Conservation (phyloP, 2,113 vertebrate species). For the Acrocephalus arundinaceus region DNA sequence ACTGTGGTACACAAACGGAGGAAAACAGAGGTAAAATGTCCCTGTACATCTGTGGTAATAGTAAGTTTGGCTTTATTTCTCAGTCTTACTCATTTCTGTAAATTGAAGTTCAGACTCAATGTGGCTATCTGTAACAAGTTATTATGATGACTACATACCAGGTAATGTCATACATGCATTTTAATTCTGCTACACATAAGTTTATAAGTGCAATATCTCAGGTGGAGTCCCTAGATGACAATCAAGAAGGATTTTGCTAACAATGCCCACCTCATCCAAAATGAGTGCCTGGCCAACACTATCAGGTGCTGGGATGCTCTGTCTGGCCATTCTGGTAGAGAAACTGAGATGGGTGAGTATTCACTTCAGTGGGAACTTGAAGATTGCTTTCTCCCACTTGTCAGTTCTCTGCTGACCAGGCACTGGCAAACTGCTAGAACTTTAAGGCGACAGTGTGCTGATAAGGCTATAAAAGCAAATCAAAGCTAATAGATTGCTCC, state of each 20-base stretch:
- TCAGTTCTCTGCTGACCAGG: background rate
- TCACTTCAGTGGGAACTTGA: background rate
- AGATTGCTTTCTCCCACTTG: background rate
- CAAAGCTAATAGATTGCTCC: background rate
- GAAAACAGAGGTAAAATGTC: background rate
- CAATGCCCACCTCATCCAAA: background rate
- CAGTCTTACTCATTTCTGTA: background rate
- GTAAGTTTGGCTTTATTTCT: background rate
- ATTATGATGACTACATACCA: rapidly evolving
- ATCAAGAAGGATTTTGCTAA: background rate
- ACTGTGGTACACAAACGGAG: background rate
- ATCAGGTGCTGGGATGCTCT: background rate
- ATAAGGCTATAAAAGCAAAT: background rate
- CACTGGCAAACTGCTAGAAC: background rate
- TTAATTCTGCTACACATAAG: background rate
- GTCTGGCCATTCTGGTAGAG: background rate
- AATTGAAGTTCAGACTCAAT: background rate
- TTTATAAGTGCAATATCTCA: background rate
- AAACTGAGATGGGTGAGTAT: background rate
- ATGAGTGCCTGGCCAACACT: background rate
- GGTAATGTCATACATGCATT: background rate
- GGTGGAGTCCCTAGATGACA: background rate
- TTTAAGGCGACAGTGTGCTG: background rate
- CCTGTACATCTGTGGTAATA: background rate
- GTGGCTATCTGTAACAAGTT: background rate